phyloP scores from a whole-genome alignment of 2,113 vertebrate genomes.

The Setophaga coronata region DNA sequence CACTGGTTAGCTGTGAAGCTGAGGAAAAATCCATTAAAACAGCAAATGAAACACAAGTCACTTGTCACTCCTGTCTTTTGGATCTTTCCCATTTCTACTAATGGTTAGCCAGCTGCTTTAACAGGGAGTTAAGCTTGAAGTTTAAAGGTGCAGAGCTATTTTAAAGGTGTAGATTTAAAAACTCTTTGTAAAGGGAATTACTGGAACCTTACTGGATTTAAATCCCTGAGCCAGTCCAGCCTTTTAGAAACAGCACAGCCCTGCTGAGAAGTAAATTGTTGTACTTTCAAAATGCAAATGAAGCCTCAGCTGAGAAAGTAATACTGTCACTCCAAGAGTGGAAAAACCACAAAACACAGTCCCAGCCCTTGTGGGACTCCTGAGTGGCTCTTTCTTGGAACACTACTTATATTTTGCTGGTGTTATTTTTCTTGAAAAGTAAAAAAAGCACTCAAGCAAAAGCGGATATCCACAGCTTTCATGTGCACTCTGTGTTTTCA shows the following conservation, averaged over 20 bases:
- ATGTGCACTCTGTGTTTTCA: not conserved
- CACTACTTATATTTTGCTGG: not conserved
- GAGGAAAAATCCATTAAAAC: slow-evolving; percentile 1
- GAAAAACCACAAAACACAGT: slow-evolving; percentile 11
- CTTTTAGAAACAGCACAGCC: not conserved
- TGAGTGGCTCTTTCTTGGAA: slow-evolving; percentile 7
- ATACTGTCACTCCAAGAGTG: not conserved
- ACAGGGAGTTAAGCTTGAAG: not conserved
- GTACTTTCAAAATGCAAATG: slow-evolving; percentile 5
- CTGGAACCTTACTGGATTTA: not conserved
- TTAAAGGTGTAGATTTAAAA: not conserved
- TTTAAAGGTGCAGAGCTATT: not conserved
- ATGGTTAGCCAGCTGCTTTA: not conserved
- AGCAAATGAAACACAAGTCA: not conserved
- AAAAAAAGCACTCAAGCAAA: not conserved
- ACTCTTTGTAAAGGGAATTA: not conserved
- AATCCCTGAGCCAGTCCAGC: not conserved
- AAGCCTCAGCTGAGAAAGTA: not conserved
- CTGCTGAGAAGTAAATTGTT: not conserved
- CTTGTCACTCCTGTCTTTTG: not conserved
- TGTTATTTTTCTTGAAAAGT: slow-evolving; percentile 30
- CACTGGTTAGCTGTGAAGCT: not conserved
- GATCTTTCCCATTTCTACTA: not conserved
- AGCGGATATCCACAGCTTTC: not conserved
- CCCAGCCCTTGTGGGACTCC: not conserved